Evolutionary conservation across 2,113 vertebrate species (phyloP).

Genomic region (Syngnathus floridae): DNA sequence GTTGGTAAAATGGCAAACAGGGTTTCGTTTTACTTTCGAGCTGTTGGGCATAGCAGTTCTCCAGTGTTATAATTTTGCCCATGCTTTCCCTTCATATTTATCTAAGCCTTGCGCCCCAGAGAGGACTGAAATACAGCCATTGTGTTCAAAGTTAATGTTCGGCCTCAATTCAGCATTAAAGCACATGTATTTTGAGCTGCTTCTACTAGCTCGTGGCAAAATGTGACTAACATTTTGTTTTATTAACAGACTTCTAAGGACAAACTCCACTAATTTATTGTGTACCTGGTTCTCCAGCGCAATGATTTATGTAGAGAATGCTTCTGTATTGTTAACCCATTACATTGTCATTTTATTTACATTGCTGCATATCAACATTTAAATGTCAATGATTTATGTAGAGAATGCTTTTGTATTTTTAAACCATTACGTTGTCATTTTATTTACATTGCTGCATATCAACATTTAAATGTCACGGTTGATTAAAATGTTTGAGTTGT

Average conservation of each 20-base stretch:
- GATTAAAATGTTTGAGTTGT: slow-evolving; percentile 28
- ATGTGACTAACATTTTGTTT: slow-evolving; percentile 32
- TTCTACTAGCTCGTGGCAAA: slow-evolving; percentile 20
- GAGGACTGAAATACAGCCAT: not conserved
- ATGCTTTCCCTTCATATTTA: not conserved
- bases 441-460: slow-evolving; percentile 29
- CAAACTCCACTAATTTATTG: slow-evolving; percentile 17
- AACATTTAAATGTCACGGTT: slow-evolving; percentile 23
- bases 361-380: too few relatives aligned
- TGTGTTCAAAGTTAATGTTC: slow-evolving; percentile 3
- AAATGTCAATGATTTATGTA: not conserved
- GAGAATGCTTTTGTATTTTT: slow-evolving; percentile 39
- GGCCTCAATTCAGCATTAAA: slow-evolving; percentile 5
- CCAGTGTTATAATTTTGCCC: not conserved
- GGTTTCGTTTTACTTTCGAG: not conserved
- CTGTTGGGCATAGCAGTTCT: not conserved
- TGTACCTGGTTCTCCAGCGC: slow-evolving; percentile 26
- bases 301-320: slow-evolving; percentile 30
- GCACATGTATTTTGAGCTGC: slow-evolving; percentile 2
- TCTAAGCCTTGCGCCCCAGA: not conserved
- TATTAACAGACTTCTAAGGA: slow-evolving; percentile 23
- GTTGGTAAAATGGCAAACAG: not conserved
- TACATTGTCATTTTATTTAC: too few relatives aligned
- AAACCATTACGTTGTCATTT: slow-evolving; percentile 37
- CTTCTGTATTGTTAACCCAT: slow-evolving; percentile 28